Evolutionary conservation across 2,113 vertebrate species (phyloP).

Genomic region (Epinephelus moara): DNA sequence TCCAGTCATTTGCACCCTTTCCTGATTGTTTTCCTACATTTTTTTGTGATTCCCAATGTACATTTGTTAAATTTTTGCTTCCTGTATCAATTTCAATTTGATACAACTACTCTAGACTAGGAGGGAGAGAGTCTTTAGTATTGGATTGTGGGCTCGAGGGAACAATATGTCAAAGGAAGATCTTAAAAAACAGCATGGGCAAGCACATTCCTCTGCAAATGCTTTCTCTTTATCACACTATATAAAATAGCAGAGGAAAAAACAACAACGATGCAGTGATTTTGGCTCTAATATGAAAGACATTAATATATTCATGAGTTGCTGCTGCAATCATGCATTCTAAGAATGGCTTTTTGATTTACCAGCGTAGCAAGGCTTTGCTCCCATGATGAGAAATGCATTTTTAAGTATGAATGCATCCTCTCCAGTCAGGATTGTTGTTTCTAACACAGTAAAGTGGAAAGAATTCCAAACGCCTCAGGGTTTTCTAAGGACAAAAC

Average conservation of each 20-base stretch:
- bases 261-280: slow-evolving; percentile 52
- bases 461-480: background rate
- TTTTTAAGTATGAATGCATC: slow-evolving; percentile 45
- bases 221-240: slow-evolving; percentile 39
- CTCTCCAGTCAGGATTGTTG: slow-evolving; percentile 11
- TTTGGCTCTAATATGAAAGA: slow-evolving; percentile 39
- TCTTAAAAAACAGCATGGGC: background rate
- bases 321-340: slow-evolving; percentile 55
- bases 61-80: slow-evolving; percentile 1
- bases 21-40: background rate
- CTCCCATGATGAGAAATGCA: slow-evolving; percentile 33
- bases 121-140: background rate
- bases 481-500: slow-evolving; percentile 57
- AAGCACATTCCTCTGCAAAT: slow-evolving; percentile 14
- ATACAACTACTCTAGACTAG: background rate
- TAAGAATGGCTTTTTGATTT: slow-evolving; percentile 69
- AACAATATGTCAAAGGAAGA: slow-evolving; percentile 29
- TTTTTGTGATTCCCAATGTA: background rate
- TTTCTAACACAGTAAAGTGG: slow-evolving; percentile 11
- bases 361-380: slow-evolving; percentile 38
- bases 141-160: slow-evolving; percentile 1
- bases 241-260: slow-evolving; percentile 39
- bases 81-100: background rate
- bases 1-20: background rate
- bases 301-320: slow-evolving; percentile 74